A percentile compares a stretch with the other conserved stretches of the same genome.
phyloP scores from a whole-genome alignment of 2,888 invertebrate species.

The Lobophora halterata region DNA sequence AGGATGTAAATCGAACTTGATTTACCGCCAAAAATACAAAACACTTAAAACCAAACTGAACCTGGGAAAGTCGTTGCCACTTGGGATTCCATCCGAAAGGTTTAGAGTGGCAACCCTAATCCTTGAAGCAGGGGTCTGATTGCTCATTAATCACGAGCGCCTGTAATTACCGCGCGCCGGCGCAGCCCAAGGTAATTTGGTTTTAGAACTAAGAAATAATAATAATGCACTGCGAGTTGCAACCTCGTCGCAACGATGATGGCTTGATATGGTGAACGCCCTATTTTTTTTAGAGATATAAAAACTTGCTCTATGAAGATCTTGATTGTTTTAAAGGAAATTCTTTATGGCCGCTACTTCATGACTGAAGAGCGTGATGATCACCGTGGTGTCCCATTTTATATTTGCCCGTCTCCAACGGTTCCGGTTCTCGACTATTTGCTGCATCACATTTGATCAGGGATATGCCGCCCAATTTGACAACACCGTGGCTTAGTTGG shows the following conservation, averaged over 20 bases:
- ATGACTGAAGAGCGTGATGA: too few species aligned
- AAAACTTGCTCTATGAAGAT: too few species aligned
- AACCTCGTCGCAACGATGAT: constrained; percentile 45
- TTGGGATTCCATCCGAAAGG: constrained; percentile 41
- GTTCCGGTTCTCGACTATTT: too few species aligned
- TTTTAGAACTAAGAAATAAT: constrained; percentile 66
- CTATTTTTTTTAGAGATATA: constrained; percentile 10
- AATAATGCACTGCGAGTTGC: too few species aligned
- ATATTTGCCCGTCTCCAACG: too few species aligned
- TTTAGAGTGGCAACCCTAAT: constrained; percentile 47
- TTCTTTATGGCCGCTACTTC: too few species aligned
- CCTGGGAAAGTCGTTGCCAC: constrained; percentile 25
- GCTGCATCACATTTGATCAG: too few species aligned
- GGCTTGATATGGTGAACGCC: constrained; percentile 24
- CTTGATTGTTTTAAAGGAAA: too few species aligned
- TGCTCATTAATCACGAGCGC: constrained; percentile 74
- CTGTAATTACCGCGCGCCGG: constrained; percentile 69
- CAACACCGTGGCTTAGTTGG: too few species aligned
- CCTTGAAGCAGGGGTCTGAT: constrained; percentile 56
- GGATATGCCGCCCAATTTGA: too few species aligned
- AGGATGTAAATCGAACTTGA: constrained; percentile 38
- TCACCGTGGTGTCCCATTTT: too few species aligned
- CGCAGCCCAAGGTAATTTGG: constrained; percentile 56
- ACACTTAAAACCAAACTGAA: constrained; percentile 20
- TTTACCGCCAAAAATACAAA: constrained; percentile 39